Conservation (phyloP, 2,797 vertebrate genomes). For the Lutjanus campechanus region DNA sequence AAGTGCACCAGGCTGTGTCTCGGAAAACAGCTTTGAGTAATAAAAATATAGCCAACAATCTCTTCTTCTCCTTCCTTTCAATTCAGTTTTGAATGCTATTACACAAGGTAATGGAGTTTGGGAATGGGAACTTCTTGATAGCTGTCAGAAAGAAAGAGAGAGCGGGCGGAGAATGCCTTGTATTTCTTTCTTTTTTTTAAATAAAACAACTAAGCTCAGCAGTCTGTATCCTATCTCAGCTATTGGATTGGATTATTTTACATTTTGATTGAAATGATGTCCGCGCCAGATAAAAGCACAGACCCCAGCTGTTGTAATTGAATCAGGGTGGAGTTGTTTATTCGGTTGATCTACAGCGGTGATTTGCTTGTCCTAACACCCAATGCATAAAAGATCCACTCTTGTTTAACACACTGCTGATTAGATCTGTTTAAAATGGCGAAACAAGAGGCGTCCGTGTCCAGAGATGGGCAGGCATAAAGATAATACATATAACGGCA, state of each 20-base stretch:
- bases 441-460: conserved; percentile 86
- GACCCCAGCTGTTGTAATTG: conserved; percentile 94
- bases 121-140: conserved; percentile 91
- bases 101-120: conserved; percentile 94
- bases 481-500: conserved; percentile 86
- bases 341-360: conserved; percentile 93
- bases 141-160: conserved; percentile 87
- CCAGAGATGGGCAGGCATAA: conserved; percentile 87
- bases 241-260: conserved; percentile 99
- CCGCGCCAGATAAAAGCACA: conserved; percentile 94
- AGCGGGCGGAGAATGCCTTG: conserved; percentile 82
- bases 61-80: conserved; percentile 83
- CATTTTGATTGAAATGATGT: conserved; percentile 99
- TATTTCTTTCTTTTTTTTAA: conserved; percentile 85
- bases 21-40: conserved; percentile 86
- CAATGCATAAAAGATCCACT: conserved; percentile 96
- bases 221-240: conserved; percentile 96
- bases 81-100: conserved; percentile 91
- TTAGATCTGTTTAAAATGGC: conserved; percentile 94
- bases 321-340: conserved; percentile 96
- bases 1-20: conserved; percentile 85
- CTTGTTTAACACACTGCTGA: conserved; percentile 95
- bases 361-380: conserved; percentile 93
- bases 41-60: conserved; percentile 91
- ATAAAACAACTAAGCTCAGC: conserved; percentile 96